Evolutionary conservation across 2,113 vertebrate species (phyloP).

Genomic region (Setophaga coronata): DNA sequence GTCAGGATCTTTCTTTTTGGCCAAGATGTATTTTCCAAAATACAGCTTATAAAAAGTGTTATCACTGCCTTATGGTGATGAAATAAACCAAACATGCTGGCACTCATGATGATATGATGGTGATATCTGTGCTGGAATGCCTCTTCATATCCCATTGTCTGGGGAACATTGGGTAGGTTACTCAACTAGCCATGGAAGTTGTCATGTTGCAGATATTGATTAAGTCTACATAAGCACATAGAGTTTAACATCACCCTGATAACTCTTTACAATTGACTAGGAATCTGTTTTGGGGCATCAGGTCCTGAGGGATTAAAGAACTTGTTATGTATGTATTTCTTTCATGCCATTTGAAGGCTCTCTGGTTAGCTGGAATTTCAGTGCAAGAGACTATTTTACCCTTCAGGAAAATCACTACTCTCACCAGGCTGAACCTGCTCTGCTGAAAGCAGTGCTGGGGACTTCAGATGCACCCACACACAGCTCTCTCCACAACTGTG

Average conservation of each 20-base stretch:
- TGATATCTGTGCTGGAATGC: background rate
- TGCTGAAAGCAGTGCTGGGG: background rate
- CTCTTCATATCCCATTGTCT: background rate
- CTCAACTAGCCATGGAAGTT: background rate
- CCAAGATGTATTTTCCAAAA: background rate
- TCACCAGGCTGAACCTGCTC: background rate
- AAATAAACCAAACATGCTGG: background rate
- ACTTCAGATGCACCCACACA: accelerated
- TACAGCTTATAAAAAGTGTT: background rate
- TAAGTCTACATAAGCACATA: background rate
- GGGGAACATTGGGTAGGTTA: background rate
- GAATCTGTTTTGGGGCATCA: background rate
- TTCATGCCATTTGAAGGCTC: background rate
- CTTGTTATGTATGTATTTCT: background rate
- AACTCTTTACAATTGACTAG: background rate
- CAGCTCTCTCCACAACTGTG: background rate
- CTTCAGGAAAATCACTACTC: background rate
- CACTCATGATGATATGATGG: accelerated
- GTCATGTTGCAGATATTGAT: background rate
- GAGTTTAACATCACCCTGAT: background rate
- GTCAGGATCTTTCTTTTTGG: background rate
- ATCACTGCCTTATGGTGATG: background rate
- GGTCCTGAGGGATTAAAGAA: background rate
- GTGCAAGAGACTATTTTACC: background rate
- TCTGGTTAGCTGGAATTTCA: background rate